Conservation (phyloP, 2,888 invertebrate genomes). For the Aporophyla nigra region DNA sequence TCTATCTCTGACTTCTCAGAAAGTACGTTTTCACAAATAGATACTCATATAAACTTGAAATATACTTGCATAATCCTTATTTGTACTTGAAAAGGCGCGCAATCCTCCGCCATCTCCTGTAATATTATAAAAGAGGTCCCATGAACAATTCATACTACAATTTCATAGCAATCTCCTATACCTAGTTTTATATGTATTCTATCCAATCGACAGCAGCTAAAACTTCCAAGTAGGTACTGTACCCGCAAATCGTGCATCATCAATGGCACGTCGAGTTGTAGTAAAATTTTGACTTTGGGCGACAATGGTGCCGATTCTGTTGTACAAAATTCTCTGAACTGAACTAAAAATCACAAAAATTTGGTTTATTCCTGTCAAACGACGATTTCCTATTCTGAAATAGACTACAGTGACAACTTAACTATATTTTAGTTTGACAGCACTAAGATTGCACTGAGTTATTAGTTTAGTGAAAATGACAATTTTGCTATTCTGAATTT, state of each 20-base stretch:
- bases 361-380: too few relatives aligned
- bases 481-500: too few relatives aligned
- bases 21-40: too few relatives aligned
- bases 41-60: background rate
- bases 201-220: background rate
- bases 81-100: slow-evolving; percentile 16
- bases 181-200: slow-evolving; percentile 3
- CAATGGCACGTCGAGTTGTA: background rate
- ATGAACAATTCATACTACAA: background rate
- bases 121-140: background rate
- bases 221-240: background rate
- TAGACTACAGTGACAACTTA: too few relatives aligned
- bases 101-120: background rate
- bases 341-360: too few relatives aligned
- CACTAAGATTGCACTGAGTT: too few relatives aligned
- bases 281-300: background rate
- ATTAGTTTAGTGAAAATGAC: too few relatives aligned
- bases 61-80: background rate
- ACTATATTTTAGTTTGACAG: too few relatives aligned
- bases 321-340: too few relatives aligned
- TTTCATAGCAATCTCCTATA: background rate
- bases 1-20: background rate
- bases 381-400: too few relatives aligned
- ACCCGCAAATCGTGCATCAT: background rate
- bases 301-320: too few relatives aligned